A percentile compares a stretch with the other conserved stretches of the same genome.
These are phyloP conservation scores for Drosophila kohkoa DNA, from an alignment of 1,140 invertebrate genomes.

Conservation along the genomic window DNA sequence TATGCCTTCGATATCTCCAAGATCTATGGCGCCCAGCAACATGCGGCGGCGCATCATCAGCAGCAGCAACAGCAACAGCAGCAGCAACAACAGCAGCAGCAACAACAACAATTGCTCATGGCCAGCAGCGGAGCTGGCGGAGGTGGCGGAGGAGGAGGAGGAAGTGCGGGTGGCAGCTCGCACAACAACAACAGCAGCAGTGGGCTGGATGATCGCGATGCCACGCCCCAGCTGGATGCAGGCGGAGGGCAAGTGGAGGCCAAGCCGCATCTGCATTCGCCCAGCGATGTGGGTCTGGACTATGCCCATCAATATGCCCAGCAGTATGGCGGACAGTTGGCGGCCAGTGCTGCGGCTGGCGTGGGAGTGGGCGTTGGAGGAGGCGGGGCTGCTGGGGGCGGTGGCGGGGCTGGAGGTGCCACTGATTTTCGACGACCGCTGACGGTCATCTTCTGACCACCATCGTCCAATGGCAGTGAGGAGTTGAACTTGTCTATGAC, in stretches of 20 bases:
- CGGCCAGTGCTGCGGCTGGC: constrained; percentile 69
- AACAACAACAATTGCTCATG: constrained; percentile 67
- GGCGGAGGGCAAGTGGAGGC: constrained; percentile 62
- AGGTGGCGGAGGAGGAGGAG: constrained; percentile 51
- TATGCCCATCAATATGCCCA: constrained; percentile 80
- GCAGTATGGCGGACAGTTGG: constrained; percentile 82
- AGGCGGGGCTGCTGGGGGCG: constrained; percentile 64
- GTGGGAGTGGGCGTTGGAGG: constrained; percentile 60
- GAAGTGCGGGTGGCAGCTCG: constrained; percentile 62
- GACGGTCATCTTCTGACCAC: constrained; percentile 95
- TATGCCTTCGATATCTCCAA: constrained; percentile 89
- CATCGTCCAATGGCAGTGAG: constrained; percentile 79
- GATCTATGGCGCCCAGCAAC: constrained; percentile 86
- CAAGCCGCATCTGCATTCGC: constrained; percentile 78
- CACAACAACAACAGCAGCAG: constrained; percentile 79
- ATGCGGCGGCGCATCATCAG: constrained; percentile 74
- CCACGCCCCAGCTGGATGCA: constrained; percentile 79
- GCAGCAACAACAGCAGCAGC: constrained; percentile 67
- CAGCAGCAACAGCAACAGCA: constrained; percentile 78
- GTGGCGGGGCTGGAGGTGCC: constrained; percentile 82
- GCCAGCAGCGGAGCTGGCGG: constrained; percentile 47
- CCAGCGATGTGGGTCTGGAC: constrained; percentile 77
- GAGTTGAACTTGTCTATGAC: constrained; percentile 83
- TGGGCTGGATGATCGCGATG: constrained; percentile 73
- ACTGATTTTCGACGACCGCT: constrained; percentile 92